phyloP scores from a whole-genome alignment of 2,797 vertebrate genomes.

The Pseudopleuronectes americanus region DNA sequence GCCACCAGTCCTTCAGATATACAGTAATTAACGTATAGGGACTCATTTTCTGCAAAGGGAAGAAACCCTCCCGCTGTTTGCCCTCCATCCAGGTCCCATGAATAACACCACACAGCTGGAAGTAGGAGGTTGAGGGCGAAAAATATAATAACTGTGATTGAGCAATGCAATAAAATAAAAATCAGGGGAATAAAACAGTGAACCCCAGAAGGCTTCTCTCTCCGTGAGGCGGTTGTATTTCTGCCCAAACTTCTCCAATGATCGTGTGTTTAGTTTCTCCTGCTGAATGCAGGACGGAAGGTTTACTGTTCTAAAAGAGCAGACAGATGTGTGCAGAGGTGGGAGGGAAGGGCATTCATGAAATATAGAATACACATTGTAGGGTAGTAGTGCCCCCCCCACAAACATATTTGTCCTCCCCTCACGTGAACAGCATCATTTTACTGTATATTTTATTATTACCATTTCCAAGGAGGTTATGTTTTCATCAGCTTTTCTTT shows the following conservation, averaged over 20 bases:
- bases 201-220: neutral
- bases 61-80: conserved; percentile 24
- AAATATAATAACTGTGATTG: conserved; percentile 10
- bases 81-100: neutral
- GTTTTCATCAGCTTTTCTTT: too few relatives aligned
- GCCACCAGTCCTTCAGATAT: conserved; percentile 39
- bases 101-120: conserved; percentile 4
- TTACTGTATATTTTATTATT: too few relatives aligned
- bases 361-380: too few relatives aligned
- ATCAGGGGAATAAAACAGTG: neutral
- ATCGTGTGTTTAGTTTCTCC: too few relatives aligned
- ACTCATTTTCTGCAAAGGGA: conserved; percentile 42
- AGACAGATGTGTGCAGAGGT: neutral
- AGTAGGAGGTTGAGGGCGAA: neutral
- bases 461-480: too few relatives aligned
- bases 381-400: neutral
- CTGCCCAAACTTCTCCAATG: too few relatives aligned
- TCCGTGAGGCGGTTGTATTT: too few relatives aligned
- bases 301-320: neutral
- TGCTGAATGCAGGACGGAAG: neutral
- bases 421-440: too few relatives aligned
- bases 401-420: neutral
- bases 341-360: neutral
- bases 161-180: neutral
- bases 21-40: conserved; percentile 48